Evolutionary conservation across 2,888 invertebrate species (phyloP).

Genomic region (Orgyia antiqua): DNA sequence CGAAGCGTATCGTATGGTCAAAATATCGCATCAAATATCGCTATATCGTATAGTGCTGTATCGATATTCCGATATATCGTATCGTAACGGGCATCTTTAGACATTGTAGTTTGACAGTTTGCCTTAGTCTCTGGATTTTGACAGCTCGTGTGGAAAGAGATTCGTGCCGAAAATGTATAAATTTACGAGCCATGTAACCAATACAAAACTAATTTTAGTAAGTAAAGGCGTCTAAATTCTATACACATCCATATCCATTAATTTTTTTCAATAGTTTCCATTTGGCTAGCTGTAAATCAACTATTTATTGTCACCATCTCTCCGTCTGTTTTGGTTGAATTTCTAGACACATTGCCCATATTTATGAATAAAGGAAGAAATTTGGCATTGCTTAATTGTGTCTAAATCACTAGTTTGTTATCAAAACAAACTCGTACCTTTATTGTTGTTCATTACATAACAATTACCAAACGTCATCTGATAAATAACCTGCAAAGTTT

Average conservation of each 20-base stretch:
- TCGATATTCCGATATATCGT: too few relatives aligned
- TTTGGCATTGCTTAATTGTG: too few relatives aligned
- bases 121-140: constrained; percentile 59
- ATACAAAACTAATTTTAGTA: constrained; percentile 64
- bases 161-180: constrained; percentile 71
- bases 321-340: constrained; percentile 4
- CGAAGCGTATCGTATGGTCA: too few relatives aligned
- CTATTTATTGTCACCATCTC: background rate
- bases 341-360: background rate
- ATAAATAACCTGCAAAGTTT: constrained; percentile 46
- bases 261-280: background rate
- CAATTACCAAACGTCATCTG: constrained; percentile 56
- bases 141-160: constrained; percentile 58
- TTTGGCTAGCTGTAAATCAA: too few relatives aligned
- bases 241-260: background rate
- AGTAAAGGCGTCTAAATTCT: constrained; percentile 19
- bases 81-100: too few relatives aligned
- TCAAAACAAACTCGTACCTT: constrained; percentile 30
- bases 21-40: too few relatives aligned
- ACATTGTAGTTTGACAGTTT: too few relatives aligned
- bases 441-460: constrained; percentile 70
- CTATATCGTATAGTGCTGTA: too few relatives aligned
- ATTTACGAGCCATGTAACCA: constrained; percentile 63
- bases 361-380: too few relatives aligned
- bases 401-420: constrained; percentile 8